These are phyloP conservation scores for Platysternon megacephalum DNA, from an alignment of 2,113 vertebrate genomes.

Conservation along the genomic window DNA sequence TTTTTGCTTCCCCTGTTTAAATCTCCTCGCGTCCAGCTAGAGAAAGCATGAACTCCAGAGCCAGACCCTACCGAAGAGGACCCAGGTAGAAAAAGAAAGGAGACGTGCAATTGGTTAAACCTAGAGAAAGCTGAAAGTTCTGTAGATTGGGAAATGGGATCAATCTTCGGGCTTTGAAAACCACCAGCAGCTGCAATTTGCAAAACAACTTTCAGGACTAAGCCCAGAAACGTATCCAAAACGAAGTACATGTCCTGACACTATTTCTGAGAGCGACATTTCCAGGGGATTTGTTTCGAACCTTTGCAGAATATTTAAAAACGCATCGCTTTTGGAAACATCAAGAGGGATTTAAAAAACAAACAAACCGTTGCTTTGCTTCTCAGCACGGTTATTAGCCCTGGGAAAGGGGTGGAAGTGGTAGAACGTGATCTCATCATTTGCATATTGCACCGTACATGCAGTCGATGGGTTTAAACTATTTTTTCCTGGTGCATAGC, in stretches of 20 bases:
- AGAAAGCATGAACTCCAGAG: slow-evolving; percentile 51
- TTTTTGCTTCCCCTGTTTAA: slow-evolving; percentile 43
- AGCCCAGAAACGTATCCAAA: not conserved
- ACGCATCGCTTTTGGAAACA: not conserved
- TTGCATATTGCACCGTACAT: not conserved
- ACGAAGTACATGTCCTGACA: slow-evolving; percentile 11
- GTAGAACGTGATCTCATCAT: not conserved
- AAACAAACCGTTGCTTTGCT: not conserved
- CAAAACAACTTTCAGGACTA: not conserved
- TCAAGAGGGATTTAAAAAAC: fast-evolving
- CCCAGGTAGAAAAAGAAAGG: slow-evolving; percentile 69
- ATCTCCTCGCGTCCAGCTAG: slow-evolving; percentile 59
- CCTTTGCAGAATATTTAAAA: not conserved
- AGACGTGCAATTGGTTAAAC: not conserved
- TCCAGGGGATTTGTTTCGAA: not conserved
- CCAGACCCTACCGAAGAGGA: slow-evolving; percentile 61
- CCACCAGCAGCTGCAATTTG: slow-evolving; percentile 10
- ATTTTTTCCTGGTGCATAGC: not conserved
- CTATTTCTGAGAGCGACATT: not conserved
- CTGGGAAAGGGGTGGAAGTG: not conserved
- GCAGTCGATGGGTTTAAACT: not conserved
- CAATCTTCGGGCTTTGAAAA: slow-evolving; percentile 52
- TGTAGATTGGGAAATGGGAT: slow-evolving; percentile 17
- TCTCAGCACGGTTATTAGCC: too few relatives aligned
- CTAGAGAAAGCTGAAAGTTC: slow-evolving; percentile 30